Evolutionary conservation across 2,113 vertebrate genomes (phyloP).

Genomic region (Salvator merianae): DNA sequence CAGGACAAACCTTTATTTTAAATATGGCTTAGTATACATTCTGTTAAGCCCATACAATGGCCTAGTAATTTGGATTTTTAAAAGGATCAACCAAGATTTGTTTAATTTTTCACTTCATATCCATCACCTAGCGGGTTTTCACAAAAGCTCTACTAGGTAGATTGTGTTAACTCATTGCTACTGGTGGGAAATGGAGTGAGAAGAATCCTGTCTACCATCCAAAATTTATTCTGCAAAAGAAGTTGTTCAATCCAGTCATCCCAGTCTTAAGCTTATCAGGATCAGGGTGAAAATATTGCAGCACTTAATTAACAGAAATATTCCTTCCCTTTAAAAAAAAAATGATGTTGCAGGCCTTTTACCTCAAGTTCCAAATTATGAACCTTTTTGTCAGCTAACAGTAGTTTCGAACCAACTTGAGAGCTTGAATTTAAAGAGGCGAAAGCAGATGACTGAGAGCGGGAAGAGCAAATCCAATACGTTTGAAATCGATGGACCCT

Average conservation of each 20-base stretch:
- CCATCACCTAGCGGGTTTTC: background rate
- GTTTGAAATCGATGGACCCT: background rate
- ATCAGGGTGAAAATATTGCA: constrained; percentile 18
- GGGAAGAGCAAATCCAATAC: background rate
- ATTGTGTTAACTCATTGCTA: background rate
- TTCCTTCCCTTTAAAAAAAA: constrained; percentile 44
- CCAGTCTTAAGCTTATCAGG: background rate
- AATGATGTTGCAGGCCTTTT: constrained; percentile 57
- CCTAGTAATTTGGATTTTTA: background rate
- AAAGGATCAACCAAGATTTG: background rate
- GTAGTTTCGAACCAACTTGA: constrained; percentile 4
- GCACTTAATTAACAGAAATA: constrained; percentile 54
- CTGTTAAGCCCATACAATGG: background rate
- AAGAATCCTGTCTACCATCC: too few species aligned
- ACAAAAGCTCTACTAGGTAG: background rate
- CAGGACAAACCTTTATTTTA: constrained; percentile 49
- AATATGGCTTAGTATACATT: constrained; percentile 47
- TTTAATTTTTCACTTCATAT: background rate
- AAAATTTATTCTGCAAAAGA: background rate
- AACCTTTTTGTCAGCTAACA: constrained; percentile 58
- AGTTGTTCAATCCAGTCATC: background rate
- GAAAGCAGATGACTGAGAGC: background rate
- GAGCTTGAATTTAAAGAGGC: background rate
- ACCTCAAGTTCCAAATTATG: constrained; percentile 51
- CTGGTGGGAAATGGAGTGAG: background rate